Conservation (phyloP, 2,113 vertebrate species). For the Strigops habroptila region DNA sequence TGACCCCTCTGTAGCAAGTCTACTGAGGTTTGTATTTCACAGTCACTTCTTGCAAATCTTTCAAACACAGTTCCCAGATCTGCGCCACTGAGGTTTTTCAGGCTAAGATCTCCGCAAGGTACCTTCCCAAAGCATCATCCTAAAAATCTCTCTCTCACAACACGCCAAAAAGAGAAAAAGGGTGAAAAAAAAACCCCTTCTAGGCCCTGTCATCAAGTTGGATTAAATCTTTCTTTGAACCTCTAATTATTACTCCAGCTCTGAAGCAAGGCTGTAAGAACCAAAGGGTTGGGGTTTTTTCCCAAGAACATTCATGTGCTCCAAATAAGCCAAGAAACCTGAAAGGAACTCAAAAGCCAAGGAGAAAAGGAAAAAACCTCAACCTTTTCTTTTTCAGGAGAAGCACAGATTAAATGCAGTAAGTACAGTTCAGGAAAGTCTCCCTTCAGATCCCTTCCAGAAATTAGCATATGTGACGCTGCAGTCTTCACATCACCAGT, state of each 20-base stretch:
- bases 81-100: not conserved
- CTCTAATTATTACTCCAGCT: not conserved
- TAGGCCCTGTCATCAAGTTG: not conserved
- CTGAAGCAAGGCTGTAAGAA: not conserved
- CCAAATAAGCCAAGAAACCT: not conserved
- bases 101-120: not conserved
- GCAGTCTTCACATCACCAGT: conserved; percentile 11
- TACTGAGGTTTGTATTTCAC: not conserved
- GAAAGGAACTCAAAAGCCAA: not conserved
- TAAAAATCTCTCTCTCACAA: not conserved
- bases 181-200: not conserved
- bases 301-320: not conserved
- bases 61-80: not conserved
- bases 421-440: not conserved
- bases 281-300: not conserved
- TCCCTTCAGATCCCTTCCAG: conserved; percentile 17
- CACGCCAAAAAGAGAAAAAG: not conserved
- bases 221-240: not conserved
- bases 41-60: not conserved
- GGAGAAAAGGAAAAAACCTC: not conserved
- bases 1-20: not conserved
- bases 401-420: not conserved
- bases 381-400: not conserved
- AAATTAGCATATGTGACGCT: conserved; percentile 19
- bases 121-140: not conserved